A percentile compares a stretch with the other conserved stretches of the same genome.
phyloP scores from a whole-genome alignment of 1,140 invertebrate species.

The Pseudomyrmex gracilis region DNA sequence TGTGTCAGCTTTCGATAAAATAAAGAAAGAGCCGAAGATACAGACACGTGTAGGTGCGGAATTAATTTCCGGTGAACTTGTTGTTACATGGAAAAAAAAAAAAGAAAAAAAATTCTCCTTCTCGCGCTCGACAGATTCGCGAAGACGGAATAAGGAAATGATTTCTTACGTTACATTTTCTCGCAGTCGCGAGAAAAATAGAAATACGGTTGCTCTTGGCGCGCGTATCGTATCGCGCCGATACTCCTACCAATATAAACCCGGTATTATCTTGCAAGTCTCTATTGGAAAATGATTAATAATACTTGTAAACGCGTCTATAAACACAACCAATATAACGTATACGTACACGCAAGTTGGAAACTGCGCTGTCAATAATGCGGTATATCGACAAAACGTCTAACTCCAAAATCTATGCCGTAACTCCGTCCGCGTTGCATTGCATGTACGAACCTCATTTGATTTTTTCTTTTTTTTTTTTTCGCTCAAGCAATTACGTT shows the following conservation, averaged over 20 bases:
- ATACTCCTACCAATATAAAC: conserved; percentile 41
- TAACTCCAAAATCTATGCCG: conserved; percentile 49
- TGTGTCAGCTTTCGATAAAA: neutral
- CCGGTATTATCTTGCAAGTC: conserved; percentile 14
- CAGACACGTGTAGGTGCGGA: neutral
- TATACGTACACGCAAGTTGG: neutral
- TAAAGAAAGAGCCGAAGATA: neutral
- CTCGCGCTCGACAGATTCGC: neutral
- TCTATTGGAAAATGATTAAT: conserved; percentile 55
- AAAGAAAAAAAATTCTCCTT: neutral
- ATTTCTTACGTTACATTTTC: neutral
- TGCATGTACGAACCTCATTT: conserved; percentile 7
- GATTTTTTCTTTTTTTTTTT: neutral
- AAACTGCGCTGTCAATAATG: conserved; percentile 53
- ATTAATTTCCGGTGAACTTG: neutral
- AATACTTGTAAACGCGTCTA: conserved; percentile 29
- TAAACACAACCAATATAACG: conserved; percentile 24
- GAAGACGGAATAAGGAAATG: neutral
- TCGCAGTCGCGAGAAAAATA: no score
- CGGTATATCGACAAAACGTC: conserved; percentile 39
- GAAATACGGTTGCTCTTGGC: conserved; percentile 1
- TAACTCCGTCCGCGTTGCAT: conserved; percentile 16
- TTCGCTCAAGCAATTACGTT: conserved; percentile 39
- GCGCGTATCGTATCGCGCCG: neutral
- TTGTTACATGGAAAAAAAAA: no score